phyloP scores from a whole-genome alignment of 2,797 vertebrate species.

The Mustela erminea region DNA sequence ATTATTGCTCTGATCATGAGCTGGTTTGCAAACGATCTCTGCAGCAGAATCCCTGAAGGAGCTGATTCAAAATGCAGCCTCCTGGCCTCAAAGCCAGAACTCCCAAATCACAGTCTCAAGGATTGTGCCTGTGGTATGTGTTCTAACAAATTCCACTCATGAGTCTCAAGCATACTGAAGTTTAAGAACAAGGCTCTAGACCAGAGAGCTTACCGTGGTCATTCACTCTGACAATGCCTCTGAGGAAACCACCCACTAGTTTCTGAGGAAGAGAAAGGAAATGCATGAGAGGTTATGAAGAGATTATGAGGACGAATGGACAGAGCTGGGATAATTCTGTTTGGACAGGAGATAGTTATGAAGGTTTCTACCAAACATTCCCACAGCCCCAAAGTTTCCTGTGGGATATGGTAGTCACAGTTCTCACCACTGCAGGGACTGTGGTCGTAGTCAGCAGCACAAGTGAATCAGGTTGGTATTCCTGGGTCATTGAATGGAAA shows the following conservation, averaged over 20 bases:
- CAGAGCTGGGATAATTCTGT: not conserved
- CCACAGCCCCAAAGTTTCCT: not conserved
- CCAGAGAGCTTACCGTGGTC: not conserved
- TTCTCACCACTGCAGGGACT: not conserved
- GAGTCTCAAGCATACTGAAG: not conserved
- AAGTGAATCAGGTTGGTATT: not conserved
- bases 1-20: not conserved
- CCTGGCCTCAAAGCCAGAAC: not conserved
- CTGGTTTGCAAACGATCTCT: not conserved
- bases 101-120: not conserved
- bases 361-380: not conserved
- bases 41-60: not conserved
- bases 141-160: not conserved
- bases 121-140: accelerated
- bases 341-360: not conserved
- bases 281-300: not conserved
- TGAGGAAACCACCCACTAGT: not conserved
- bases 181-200: not conserved
- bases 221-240: accelerated
- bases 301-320: not conserved
- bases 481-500: not conserved
- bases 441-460: accelerated
- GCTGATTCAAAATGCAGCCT: not conserved
- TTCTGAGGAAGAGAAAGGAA: not conserved
- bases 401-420: not conserved